Evolutionary conservation across 2,113 vertebrate genomes (phyloP), one percentile per base, ranked within the genome.

Genomic region (Melanerpes formicivorus): DNA sequence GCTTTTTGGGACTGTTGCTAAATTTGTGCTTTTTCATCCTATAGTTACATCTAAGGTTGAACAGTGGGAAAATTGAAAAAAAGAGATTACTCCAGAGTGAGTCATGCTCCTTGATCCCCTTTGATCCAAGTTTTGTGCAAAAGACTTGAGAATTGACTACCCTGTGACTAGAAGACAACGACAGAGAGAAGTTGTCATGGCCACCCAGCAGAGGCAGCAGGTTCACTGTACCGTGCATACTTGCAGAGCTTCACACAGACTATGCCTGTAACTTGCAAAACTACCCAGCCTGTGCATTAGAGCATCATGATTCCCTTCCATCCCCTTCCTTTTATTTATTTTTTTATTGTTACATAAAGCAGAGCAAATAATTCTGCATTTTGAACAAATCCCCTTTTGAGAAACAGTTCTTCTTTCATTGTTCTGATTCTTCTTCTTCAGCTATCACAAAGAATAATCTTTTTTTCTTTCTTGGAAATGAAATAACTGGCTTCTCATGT

Each of bases 191-290:
- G 37, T 56, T 71, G 40, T 30, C 1, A 1, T 18, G 80, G 54
- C 14, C 48, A 32, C 34, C 5, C 34, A 42, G 18, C 18, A 78
- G 50, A 55, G 42, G 7, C 9, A 46, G 23, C 1, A 7, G 8
- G 13, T 72, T n/a, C 55, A 8, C n/a, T 0, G 0, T 15, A 26
- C 14, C 32, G 16, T 14, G 19, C 4, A 0, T 44, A 14, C 14
- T 10, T 9, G 11, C 8, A 22, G 72, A 54, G 5, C 8, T 55
- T 66, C 71, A 48, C 4, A 8, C 11, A 2, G 1, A 0, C 11
- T 1, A 1, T 25, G 18, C 11, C 42, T 37, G 16, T 10, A 88
- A 18, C 48, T 78, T 84, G 30, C 48, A 18, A 54, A 92, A 54
- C 32, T 32, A 17, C 12, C 7, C 29, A 54, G 25, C 9, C n/a